Base-by-base conservation (phyloP, 2,113 vertebrate species). In the Oceanodroma tethys region DNA sequence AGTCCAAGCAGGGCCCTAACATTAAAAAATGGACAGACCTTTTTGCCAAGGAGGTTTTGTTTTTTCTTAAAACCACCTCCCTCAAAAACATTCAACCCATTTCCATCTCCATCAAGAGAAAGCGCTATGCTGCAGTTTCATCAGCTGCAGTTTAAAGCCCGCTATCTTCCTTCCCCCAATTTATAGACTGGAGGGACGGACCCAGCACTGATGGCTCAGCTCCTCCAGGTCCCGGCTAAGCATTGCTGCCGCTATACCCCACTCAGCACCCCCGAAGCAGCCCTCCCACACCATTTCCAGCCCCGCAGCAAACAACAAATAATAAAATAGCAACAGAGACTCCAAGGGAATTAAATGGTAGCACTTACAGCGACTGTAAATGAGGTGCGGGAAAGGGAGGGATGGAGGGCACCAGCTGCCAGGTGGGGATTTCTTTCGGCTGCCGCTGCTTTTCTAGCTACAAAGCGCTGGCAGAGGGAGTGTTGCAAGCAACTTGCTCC, bases 161-260 rank as follows among this genome's bases (percentile, higher is more conserved):
- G 0, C 23, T 26, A 3, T 23, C 36, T 40, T 74, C 53, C 59
- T 45, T 26, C 17, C 22, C 34, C 15, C 26, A 2, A 2, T 15
- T 32, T 34, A 5, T 0, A 34, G 18, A 22, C 6, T 1, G 0
- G 5, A 59, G 66, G 45, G 40, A 78, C 0, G 0, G 38, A 74
- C 34, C 27, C 62, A 43, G 38, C 14, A 8, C 7, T 2, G 26
- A 11, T 0, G 0, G 30, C 60, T 67, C 8, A 50, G 58, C 52
- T 68, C 25, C 47, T 58, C 7, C 72, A 32, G 13, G 36, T 36
- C 50, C 63, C 29, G 58, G 48, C 47, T 17, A 16, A 82, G 27
- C 3, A 2, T 27, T 58, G 70, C 50, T 53, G 70, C 50, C 0
- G 0, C 65, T 21, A 6, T 14, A 36, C 1, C 36, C 26, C 1